Conservation (phyloP, 2,113 vertebrate genomes). For the Sminthopsis crassicaudata region DNA sequence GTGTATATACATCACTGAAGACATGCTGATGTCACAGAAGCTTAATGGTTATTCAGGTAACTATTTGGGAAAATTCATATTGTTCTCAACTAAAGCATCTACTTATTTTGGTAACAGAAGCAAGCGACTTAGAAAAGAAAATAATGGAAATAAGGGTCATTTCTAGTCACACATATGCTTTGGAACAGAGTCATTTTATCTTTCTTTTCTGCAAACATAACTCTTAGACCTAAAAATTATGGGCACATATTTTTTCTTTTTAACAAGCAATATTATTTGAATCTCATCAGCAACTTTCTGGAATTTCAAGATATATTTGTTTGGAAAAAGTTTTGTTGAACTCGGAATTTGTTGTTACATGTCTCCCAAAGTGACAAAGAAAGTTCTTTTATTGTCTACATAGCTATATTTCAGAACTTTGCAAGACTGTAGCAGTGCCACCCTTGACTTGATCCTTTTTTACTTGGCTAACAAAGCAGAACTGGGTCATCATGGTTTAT, state of each 20-base stretch:
- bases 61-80: background rate
- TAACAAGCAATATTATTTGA: background rate
- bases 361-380: background rate
- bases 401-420: too few species aligned
- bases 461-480: background rate
- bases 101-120: background rate
- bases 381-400: too few species aligned
- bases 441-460: too few species aligned
- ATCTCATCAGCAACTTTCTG: background rate
- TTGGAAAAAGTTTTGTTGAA: background rate
- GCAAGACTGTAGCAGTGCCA: too few species aligned
- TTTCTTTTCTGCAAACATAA: too few species aligned
- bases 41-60: constrained; percentile 94
- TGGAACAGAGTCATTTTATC: background rate
- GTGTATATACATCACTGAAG: constrained; percentile 98
- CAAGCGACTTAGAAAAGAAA: background rate
- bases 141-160: background rate
- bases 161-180: background rate
- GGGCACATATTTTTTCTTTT: constrained; percentile 20
- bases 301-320: background rate
- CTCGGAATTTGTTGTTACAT: background rate
- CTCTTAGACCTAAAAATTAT: too few species aligned
- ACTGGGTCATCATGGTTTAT: background rate
- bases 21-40: constrained; percentile 94
- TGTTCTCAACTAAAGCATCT: background rate